phyloP scores from a whole-genome alignment of 2,797 vertebrate genomes.

The Sarcoramphus papa region DNA sequence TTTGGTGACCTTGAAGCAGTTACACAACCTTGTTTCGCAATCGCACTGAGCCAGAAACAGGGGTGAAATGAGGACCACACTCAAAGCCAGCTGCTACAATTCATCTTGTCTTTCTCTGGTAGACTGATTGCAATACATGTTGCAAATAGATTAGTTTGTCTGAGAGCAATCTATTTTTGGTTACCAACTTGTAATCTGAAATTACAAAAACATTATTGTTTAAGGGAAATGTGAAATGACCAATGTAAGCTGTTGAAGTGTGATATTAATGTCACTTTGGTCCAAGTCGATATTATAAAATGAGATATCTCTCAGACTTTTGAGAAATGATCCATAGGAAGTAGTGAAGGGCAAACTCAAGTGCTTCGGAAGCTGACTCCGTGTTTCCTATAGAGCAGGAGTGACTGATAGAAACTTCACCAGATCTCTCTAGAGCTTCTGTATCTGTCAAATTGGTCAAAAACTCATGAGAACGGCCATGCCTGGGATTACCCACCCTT shows the following conservation, averaged over 20 bases:
- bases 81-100: conserved; percentile 28
- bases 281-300: rapidly evolving
- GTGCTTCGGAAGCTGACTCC: not conserved
- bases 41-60: not conserved
- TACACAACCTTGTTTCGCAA: conserved; percentile 7
- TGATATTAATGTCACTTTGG: not conserved
- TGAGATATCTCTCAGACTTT: not conserved
- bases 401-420: not conserved
- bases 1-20: conserved; percentile 20
- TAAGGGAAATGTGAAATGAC: not conserved
- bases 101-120: not conserved
- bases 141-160: not conserved
- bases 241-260: not conserved
- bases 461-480: rapidly evolving
- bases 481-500: not conserved
- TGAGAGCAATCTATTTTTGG: not conserved
- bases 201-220: not conserved
- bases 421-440: not conserved
- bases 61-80: not conserved
- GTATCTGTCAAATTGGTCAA: not conserved
- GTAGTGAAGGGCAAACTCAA: not conserved
- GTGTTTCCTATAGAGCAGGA: not conserved
- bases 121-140: not conserved
- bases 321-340: not conserved
- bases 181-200: not conserved